Conservation (phyloP, 1,140 invertebrate genomes). For the Drosophila miranda region DNA sequence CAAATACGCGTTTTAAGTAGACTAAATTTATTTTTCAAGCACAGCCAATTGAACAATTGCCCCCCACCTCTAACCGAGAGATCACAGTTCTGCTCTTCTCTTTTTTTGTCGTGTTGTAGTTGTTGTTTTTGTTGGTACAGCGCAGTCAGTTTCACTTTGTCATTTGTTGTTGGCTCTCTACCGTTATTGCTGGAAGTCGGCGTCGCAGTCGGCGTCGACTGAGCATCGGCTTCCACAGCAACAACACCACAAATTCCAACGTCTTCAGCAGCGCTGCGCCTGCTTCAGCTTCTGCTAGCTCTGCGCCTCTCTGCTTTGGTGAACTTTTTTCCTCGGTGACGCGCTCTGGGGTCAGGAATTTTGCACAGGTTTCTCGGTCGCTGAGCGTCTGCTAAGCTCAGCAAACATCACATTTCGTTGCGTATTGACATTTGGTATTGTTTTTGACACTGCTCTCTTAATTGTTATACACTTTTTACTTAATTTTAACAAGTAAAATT, state of each 20-base stretch:
- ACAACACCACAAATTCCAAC: conserved; percentile 59
- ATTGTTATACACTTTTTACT: conserved; percentile 52
- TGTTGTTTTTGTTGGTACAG: conserved; percentile 49
- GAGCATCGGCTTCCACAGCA: conserved; percentile 44
- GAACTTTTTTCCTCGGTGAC: conserved; percentile 52
- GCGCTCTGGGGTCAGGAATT: conserved; percentile 53
- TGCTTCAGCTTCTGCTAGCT: conserved; percentile 31
- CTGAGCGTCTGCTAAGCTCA: conserved; percentile 45
- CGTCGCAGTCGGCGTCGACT: conserved; percentile 50
- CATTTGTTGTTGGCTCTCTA: conserved; percentile 68
- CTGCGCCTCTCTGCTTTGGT: conserved; percentile 37
- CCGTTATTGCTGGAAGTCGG: conserved; percentile 59
- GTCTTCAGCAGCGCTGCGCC: conserved; percentile 57
- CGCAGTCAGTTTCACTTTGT: conserved; percentile 74
- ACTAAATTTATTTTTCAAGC: conserved; percentile 66
- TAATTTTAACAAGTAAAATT: conserved; percentile 61
- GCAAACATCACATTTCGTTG: conserved; percentile 65
- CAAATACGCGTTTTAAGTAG: conserved; percentile 66
- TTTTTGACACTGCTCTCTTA: conserved; percentile 19
- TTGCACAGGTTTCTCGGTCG: conserved; percentile 56
- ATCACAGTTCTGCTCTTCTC: conserved; percentile 70
- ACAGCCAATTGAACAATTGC: conserved; percentile 78
- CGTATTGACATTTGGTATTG: conserved; percentile 37
- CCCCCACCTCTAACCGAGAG: conserved; percentile 45
- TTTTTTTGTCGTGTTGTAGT: conserved; percentile 46